Conservation (phyloP, 2,113 vertebrate species). For the Paradisaea rubra region DNA sequence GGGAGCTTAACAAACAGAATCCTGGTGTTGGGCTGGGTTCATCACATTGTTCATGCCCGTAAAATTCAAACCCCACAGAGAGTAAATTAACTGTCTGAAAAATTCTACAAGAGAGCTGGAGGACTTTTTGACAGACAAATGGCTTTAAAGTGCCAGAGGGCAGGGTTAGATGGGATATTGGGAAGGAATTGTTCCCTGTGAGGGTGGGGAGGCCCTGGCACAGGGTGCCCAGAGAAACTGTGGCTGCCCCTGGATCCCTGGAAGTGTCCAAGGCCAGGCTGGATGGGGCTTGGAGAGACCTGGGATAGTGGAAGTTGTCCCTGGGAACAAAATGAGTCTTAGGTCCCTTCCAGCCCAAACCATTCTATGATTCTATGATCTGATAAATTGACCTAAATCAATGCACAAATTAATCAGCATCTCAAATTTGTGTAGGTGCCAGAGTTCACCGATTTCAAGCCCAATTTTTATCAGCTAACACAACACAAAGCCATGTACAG, state of each 20-base stretch:
- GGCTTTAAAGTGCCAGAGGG: not conserved
- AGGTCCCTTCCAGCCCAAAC: not conserved
- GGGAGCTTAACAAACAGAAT: not conserved
- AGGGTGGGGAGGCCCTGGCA: not conserved
- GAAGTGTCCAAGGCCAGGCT: fast-evolving
- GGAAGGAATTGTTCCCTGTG: fast-evolving
- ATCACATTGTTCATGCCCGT: fast-evolving
- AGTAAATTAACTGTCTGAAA: not conserved
- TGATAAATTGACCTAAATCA: not conserved
- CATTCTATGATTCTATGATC: too few species aligned
- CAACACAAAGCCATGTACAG: fast-evolving
- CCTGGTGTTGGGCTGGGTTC: too few species aligned
- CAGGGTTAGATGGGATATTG: fast-evolving
- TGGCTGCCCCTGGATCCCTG: not conserved
- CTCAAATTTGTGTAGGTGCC: not conserved
- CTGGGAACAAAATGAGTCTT: fast-evolving
- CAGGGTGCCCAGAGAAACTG: not conserved
- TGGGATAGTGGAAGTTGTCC: not conserved
- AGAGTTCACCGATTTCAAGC: not conserved
- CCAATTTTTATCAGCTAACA: fast-evolving
- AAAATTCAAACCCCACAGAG: not conserved
- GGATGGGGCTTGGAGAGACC: not conserved
- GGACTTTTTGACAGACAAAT: not conserved
- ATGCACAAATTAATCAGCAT: not conserved
- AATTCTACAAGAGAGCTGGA: not conserved